phyloP scores from a whole-genome alignment of 2,797 vertebrate genomes.

The Pseudochirops corinnae region DNA sequence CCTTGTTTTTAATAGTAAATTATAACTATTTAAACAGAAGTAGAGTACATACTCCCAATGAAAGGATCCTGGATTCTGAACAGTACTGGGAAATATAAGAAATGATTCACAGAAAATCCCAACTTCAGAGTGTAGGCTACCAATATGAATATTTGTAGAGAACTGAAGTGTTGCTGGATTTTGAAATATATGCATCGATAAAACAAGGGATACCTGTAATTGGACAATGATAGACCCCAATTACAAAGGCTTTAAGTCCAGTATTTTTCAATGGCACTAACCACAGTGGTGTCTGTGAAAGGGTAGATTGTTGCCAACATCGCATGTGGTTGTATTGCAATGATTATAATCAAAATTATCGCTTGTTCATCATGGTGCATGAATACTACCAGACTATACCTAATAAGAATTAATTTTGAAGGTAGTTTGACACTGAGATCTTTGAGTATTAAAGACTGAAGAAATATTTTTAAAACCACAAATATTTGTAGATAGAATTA shows the following conservation, averaged over 20 bases:
- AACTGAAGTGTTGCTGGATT: constrained; percentile 4
- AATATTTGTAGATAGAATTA: constrained; percentile 41
- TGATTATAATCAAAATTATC: constrained; percentile 69
- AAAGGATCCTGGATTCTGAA: not conserved
- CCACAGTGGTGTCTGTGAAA: constrained; percentile 67
- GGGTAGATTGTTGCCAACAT: constrained; percentile 69
- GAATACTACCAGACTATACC: constrained; percentile 56
- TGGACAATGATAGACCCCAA: constrained; percentile 61
- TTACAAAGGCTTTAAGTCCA: constrained; percentile 64
- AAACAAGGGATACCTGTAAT: constrained; percentile 79
- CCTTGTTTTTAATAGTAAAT: not conserved
- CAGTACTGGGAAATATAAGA: constrained; percentile 1
- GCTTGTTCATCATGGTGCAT: constrained; percentile 75
- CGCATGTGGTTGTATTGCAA: constrained; percentile 79
- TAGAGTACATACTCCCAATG: not conserved
- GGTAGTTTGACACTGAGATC: constrained; percentile 58
- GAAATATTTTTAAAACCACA: constrained; percentile 56
- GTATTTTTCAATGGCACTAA: constrained; percentile 78
- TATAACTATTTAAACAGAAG: not conserved
- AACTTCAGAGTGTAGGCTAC: constrained; percentile 47
- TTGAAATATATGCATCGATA: constrained; percentile 42
- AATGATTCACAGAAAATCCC: constrained; percentile 5
- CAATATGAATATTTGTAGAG: not conserved
- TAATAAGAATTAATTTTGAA: constrained; percentile 74
- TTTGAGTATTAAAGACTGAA: constrained; percentile 66